A percentile compares a stretch with the other conserved stretches of the same genome.
phyloP scores from a whole-genome alignment of 2,888 invertebrate genomes.

The Hartigia nigra region DNA sequence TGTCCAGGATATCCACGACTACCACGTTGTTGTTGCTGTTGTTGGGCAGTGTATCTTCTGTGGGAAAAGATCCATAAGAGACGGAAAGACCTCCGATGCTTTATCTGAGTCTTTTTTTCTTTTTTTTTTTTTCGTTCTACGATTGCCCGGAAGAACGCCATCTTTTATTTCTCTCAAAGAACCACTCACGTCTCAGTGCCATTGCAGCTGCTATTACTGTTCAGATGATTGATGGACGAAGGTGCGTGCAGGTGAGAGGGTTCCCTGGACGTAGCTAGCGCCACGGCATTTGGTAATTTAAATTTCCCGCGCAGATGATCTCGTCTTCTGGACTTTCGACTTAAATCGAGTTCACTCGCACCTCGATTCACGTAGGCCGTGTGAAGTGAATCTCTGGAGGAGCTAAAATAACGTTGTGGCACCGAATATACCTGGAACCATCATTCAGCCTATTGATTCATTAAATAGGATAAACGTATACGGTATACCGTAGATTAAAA shows the following conservation, averaged over 20 bases:
- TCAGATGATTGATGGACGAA: slow-evolving; percentile 72
- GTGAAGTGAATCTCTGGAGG: slow-evolving; percentile 81
- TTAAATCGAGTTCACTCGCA: slow-evolving; percentile 82
- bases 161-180: neutral
- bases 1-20: slow-evolving; percentile 62
- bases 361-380: slow-evolving; percentile 76
- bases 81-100: neutral
- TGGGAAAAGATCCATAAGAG: neutral
- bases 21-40: slow-evolving; percentile 63
- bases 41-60: slow-evolving; percentile 61
- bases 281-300: slow-evolving; percentile 72
- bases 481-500: neutral
- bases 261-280: slow-evolving; percentile 79
- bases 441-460: neutral
- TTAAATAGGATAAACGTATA: neutral
- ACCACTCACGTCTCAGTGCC: slow-evolving; percentile 74
- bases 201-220: slow-evolving; percentile 74
- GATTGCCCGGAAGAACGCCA: neutral
- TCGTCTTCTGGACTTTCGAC: slow-evolving; percentile 76
- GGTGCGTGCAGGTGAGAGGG: slow-evolving; percentile 76
- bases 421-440: slow-evolving; percentile 59
- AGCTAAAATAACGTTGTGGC: slow-evolving; percentile 74
- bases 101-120: neutral
- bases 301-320: slow-evolving; percentile 72
- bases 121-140: neutral